Percentiles rank a stretch among this genome's conserved stretches.
Evolutionary conservation across 2,888 invertebrate species (phyloP).

Genomic region (Hyalella azteca): DNA sequence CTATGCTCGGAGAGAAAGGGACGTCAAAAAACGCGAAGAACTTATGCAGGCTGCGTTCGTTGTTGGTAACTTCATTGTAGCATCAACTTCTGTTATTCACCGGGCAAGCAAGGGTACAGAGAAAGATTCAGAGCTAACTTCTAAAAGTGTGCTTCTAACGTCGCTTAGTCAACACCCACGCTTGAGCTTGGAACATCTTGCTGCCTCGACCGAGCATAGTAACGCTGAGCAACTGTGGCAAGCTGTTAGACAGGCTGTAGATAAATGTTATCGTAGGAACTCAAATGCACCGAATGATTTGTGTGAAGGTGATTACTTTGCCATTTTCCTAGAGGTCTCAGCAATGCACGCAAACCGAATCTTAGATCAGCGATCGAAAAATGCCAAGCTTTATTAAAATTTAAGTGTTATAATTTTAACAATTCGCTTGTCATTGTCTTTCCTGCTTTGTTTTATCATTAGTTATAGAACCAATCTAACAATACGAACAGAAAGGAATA

Average conservation of each 20-base stretch:
- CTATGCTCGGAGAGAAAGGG: not conserved
- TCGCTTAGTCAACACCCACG: not conserved
- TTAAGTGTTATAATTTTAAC: no score
- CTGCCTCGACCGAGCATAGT: not conserved
- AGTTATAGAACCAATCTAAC: no score
- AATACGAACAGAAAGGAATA: no score
- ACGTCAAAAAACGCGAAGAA: not conserved
- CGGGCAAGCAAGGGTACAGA: not conserved
- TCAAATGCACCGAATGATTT: not conserved
- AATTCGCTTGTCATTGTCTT: no score
- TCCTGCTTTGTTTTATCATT: no score
- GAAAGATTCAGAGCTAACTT: not conserved
- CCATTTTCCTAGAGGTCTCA: not conserved
- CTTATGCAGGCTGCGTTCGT: not conserved
- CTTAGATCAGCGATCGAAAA: no score
- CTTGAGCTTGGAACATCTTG: not conserved
- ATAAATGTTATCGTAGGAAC: not conserved
- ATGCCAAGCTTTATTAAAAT: no score
- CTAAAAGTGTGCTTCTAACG: not conserved
- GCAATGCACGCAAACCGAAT: not conserved
- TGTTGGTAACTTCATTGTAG: not conserved
- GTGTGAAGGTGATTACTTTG: not conserved
- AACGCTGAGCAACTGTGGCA: not conserved
- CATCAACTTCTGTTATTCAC: not conserved
- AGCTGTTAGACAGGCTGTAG: not conserved